These are phyloP conservation scores for Myotis yumanensis DNA, from an alignment of 2,113 vertebrate species.

Conservation along the genomic window DNA sequence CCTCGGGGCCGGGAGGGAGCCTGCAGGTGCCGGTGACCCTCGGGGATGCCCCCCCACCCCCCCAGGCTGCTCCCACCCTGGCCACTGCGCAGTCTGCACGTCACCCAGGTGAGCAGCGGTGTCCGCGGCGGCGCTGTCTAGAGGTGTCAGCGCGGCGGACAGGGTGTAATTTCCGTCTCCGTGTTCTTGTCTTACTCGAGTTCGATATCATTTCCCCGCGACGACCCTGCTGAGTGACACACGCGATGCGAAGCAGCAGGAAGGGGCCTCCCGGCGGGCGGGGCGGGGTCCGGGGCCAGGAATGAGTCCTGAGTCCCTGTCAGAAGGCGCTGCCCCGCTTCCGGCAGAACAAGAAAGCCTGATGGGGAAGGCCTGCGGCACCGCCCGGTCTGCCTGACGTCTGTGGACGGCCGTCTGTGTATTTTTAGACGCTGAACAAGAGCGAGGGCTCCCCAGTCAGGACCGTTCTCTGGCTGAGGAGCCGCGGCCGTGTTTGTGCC, in stretches of 20 bases:
- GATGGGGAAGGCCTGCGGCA: constrained; percentile 76
- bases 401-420: constrained; percentile 43
- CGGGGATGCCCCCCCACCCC: fast-evolving
- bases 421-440: constrained; percentile 75
- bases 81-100: constrained; percentile 73
- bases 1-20: not conserved
- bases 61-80: not conserved
- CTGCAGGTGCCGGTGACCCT: not conserved
- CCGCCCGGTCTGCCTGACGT: constrained; percentile 26
- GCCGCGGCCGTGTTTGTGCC: constrained; percentile 68
- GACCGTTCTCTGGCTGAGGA: constrained; percentile 54
- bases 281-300: constrained; percentile 85
- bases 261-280: constrained; percentile 84
- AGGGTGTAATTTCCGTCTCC: constrained; percentile 86
- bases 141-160: constrained; percentile 84
- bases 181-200: constrained; percentile 87
- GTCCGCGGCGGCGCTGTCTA: constrained; percentile 81
- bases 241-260: constrained; percentile 85
- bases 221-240: constrained; percentile 85
- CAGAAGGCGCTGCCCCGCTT: constrained; percentile 78
- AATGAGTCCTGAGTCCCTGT: constrained; percentile 86
- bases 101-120: constrained; percentile 72
- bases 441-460: constrained; percentile 68
- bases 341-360: constrained; percentile 48
- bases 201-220: constrained; percentile 85